Conservation (phyloP, 2,113 vertebrate genomes). For the Phylloscopus trochilus region DNA sequence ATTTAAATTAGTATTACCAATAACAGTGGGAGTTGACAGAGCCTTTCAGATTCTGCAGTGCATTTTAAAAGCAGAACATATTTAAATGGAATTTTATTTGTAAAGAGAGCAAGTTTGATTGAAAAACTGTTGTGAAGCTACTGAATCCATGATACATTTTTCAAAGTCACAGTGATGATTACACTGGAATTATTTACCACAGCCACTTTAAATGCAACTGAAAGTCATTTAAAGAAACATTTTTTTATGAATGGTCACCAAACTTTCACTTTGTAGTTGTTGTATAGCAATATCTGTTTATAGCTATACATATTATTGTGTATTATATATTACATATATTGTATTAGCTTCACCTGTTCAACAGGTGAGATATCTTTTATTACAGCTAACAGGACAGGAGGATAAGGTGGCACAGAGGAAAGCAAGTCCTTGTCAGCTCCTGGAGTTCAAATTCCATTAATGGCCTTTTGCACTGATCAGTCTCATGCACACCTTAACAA, state of each 20-base stretch:
- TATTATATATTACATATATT: no score
- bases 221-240: background rate
- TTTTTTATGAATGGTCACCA: background rate
- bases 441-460: background rate
- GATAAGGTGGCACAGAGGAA: conserved; percentile 81
- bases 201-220: background rate
- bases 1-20: background rate
- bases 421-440: background rate
- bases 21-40: background rate
- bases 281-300: background rate
- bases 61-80: background rate
- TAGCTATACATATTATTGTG: background rate
- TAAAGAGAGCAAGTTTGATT: background rate
- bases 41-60: background rate
- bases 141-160: background rate
- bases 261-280: background rate
- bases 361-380: conserved; percentile 81
- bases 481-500: background rate
- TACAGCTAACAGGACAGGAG: conserved; percentile 78
- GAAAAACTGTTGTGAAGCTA: background rate
- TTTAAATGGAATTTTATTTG: background rate
- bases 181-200: background rate
- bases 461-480: background rate
- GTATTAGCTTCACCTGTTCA: background rate
- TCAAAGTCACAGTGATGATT: background rate